These are phyloP conservation scores for Hermatobates lingyangjiaoensis DNA, from an alignment of 1,140 invertebrate species.

Conservation along the genomic window DNA sequence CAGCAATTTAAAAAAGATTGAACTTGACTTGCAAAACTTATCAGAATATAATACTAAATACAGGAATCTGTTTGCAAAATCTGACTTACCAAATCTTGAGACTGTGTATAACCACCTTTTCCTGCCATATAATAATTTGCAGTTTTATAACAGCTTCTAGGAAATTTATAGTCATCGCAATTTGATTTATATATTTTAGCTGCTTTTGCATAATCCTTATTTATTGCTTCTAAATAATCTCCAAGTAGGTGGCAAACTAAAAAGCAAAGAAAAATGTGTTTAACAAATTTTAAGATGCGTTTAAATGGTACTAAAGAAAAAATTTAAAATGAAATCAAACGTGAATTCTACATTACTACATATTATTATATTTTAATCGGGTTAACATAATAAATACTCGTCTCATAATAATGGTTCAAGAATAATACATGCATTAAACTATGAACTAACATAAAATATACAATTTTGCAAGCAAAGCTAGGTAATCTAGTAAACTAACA, in stretches of 20 bases:
- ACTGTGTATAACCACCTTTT: constrained; percentile 25
- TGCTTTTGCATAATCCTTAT: constrained; percentile 58
- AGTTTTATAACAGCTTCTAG: constrained; percentile 67
- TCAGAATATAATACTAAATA: too few species aligned
- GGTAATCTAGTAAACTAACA: too few species aligned
- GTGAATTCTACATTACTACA: background rate
- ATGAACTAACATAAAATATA: too few species aligned
- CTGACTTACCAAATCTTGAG: constrained; percentile 8
- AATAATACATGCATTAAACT: too few species aligned
- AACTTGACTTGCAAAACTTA: too few species aligned
- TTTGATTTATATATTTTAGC: constrained; percentile 58
- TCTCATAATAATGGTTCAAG: too few species aligned
- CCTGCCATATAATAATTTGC: constrained; percentile 49
- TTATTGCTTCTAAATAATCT: constrained; percentile 67
- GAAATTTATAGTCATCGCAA: constrained; percentile 63
- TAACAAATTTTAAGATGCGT: background rate
- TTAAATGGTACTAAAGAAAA: background rate
- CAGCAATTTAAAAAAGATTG: too few species aligned
- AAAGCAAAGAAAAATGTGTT: constrained; percentile 18
- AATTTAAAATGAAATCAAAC: background rate
- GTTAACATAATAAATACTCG: background rate
- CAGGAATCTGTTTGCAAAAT: too few species aligned
- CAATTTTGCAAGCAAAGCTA: too few species aligned
- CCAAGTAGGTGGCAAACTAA: constrained; percentile 80
- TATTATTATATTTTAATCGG: background rate